phyloP scores from a whole-genome alignment of 2,888 invertebrate genomes.

The Cataglyphis altisquamis region DNA sequence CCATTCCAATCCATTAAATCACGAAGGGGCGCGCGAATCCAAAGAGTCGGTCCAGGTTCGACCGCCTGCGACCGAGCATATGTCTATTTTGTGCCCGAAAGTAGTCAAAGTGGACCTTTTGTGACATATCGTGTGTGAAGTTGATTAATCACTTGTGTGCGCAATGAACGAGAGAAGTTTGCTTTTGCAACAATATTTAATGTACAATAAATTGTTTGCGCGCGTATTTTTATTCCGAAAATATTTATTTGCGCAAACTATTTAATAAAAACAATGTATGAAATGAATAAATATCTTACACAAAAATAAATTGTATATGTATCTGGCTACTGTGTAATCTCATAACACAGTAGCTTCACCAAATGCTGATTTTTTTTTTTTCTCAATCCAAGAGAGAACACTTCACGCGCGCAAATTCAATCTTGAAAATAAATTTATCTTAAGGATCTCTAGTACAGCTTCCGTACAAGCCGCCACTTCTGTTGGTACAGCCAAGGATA shows the following conservation, averaged over 20 bases:
- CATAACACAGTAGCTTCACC: not conserved
- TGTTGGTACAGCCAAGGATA: slow-evolving; percentile 39
- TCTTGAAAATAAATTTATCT: slow-evolving; percentile 54
- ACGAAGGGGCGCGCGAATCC: slow-evolving; percentile 67
- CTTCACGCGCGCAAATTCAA: slow-evolving; percentile 34
- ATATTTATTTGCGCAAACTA: not conserved
- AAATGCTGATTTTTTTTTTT: slow-evolving; percentile 1
- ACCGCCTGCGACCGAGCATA: slow-evolving; percentile 66
- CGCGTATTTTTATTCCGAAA: not conserved
- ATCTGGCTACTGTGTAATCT: not conserved
- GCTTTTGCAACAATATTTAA: not conserved
- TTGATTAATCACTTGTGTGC: slow-evolving; percentile 64
- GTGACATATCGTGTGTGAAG: slow-evolving; percentile 61
- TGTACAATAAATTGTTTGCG: too few relatives aligned
- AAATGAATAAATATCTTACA: not conserved
- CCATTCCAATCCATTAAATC: slow-evolving; percentile 75
- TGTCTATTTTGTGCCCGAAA: slow-evolving; percentile 64
- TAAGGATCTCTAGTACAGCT: slow-evolving; percentile 32
- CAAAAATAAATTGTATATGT: not conserved
- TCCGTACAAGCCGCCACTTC: slow-evolving; percentile 9
- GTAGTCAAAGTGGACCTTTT: slow-evolving; percentile 56
- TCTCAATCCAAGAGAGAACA: slow-evolving; percentile 1
- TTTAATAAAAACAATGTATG: not conserved
- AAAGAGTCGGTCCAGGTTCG: slow-evolving; percentile 57
- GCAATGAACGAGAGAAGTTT: not conserved